Evolutionary conservation across 1,140 invertebrate genomes (phyloP).

Genomic region (Bradysia coprophila): DNA sequence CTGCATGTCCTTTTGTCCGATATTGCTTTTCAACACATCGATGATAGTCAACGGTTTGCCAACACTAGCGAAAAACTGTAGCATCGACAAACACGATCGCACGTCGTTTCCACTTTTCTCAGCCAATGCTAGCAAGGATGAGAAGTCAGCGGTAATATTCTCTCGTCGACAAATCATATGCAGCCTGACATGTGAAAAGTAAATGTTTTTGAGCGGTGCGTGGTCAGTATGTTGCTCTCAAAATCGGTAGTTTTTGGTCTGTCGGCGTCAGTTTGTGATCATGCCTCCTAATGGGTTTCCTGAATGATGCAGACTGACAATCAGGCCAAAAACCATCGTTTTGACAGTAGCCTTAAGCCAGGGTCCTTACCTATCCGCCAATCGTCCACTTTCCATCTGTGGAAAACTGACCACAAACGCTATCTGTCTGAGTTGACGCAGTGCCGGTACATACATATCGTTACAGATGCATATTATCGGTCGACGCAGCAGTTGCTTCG

Average conservation of each 20-base stretch:
- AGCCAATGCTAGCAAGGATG: slow-evolving; percentile 49
- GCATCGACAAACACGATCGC: slow-evolving; percentile 67
- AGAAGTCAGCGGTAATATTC: slow-evolving; percentile 47
- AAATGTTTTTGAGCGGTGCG: no score
- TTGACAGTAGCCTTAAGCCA: no score
- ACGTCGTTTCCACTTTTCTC: slow-evolving; percentile 75
- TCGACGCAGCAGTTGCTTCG: slow-evolving; percentile 36
- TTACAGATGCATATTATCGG: slow-evolving; percentile 97
- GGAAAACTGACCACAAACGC: slow-evolving; percentile 61
- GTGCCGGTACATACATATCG: slow-evolving; percentile 72
- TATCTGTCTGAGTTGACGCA: slow-evolving; percentile 51
- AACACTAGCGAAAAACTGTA: slow-evolving; percentile 51
- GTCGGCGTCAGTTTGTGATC: no score
- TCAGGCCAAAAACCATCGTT: no score
- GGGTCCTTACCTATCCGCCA: no score
- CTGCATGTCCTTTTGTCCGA: slow-evolving; percentile 73
- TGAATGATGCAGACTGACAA: no score
- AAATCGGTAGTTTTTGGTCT: no score
- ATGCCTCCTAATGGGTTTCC: no score
- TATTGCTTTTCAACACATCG: slow-evolving; percentile 43
- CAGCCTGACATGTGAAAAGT: no score
- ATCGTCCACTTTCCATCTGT: slow-evolving; percentile 34
- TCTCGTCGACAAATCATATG: slow-evolving; percentile 48
- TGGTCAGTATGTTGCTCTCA: no score
- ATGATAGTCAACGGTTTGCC: slow-evolving; percentile 31